phyloP scores from a whole-genome alignment of 2,888 invertebrate species.

The Gymnosoma rotundatum region DNA sequence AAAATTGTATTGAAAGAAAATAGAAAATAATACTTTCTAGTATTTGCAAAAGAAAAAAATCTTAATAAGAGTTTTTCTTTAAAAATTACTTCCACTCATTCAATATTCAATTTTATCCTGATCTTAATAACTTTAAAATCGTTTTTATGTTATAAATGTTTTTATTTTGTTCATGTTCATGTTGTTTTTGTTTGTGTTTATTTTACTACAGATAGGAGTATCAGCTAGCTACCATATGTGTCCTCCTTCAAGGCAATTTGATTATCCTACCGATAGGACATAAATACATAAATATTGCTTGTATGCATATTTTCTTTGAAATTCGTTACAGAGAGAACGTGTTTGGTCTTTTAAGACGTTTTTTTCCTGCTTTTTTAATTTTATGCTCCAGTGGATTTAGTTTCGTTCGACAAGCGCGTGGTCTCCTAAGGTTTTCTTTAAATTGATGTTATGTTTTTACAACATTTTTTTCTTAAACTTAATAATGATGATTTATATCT shows the following conservation, averaged over 20 bases:
- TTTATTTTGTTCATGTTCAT: conserved; percentile 8
- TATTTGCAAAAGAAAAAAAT: neutral
- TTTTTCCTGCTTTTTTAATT: conserved; percentile 38
- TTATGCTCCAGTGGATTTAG: conserved; percentile 56
- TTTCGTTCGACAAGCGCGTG: conserved; percentile 39
- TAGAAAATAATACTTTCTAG: neutral
- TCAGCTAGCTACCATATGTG: conserved; percentile 58
- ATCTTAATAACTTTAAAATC: neutral
- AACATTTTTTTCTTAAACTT: conserved; percentile 6
- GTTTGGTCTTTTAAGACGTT: neutral
- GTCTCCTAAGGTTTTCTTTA: conserved; percentile 28
- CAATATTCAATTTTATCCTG: conserved; percentile 20
- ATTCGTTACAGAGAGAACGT: conserved; percentile 34
- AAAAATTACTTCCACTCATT: conserved; percentile 23
- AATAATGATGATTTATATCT: conserved; percentile 60
- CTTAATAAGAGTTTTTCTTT: neutral
- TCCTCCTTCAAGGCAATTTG: conserved; percentile 57
- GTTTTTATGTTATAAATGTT: conserved; percentile 11
- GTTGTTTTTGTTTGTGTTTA: conserved; percentile 8
- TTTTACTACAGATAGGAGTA: conserved; percentile 32
- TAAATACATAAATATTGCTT: conserved; percentile 8
- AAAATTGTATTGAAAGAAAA: too few relatives aligned
- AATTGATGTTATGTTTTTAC: conserved; percentile 1
- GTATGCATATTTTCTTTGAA: conserved; percentile 51
- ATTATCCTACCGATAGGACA: conserved; percentile 61